A percentile compares a stretch with the other conserved stretches of the same genome.
phyloP scores from a whole-genome alignment of 2,113 vertebrate genomes.

The Oophaga pumilio region DNA sequence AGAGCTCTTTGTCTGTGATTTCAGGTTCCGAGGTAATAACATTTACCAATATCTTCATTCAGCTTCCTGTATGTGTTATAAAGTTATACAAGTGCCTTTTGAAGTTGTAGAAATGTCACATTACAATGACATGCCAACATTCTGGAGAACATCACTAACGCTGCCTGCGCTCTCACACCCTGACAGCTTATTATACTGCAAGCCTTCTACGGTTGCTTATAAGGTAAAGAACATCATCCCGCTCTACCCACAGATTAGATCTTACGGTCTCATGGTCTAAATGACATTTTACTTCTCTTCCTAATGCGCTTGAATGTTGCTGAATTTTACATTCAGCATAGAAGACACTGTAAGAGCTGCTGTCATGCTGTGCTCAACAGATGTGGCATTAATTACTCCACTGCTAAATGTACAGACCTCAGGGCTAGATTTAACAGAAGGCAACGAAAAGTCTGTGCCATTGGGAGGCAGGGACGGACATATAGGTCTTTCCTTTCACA shows the following conservation, averaged over 20 bases:
- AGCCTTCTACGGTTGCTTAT: conserved; percentile 6
- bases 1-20: not conserved
- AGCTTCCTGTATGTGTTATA: not conserved
- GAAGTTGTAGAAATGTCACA: conserved; percentile 9
- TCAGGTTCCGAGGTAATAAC: not conserved
- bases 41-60: not conserved
- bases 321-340: not conserved
- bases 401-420: not conserved
- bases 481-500: not conserved
- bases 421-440: conserved; percentile 16
- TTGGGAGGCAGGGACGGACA: not conserved
- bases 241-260: not conserved
- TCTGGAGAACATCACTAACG: conserved; percentile 20
- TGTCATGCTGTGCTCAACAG: conserved; percentile 1
- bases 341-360: not conserved
- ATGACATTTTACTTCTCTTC: not conserved
- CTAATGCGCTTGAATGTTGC: not conserved
- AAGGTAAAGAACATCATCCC: conserved; percentile 8
- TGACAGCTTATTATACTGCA: conserved; percentile 34
- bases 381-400: conserved; percentile 15
- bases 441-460: not conserved
- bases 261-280: not conserved
- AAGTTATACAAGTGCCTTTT: conserved; percentile 1
- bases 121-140: not conserved
- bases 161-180: not conserved